Conservation (phyloP, 2,113 vertebrate species). For the Chrysochloris asiatica region DNA sequence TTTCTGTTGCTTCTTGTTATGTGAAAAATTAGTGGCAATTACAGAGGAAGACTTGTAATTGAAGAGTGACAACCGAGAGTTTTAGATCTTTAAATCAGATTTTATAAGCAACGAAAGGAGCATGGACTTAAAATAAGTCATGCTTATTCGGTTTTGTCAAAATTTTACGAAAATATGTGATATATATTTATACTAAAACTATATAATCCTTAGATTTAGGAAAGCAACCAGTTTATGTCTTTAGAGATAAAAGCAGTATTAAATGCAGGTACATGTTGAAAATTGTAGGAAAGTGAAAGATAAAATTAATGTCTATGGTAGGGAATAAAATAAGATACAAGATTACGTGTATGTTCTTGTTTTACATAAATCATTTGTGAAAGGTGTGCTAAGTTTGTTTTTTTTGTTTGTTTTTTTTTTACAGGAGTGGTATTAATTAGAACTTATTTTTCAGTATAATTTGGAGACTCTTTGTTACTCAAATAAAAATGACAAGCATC, state of each 20-base stretch:
- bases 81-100: constrained; percentile 79
- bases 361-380: constrained; percentile 76
- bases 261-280: constrained; percentile 75
- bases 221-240: constrained; percentile 75
- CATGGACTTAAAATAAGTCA: constrained; percentile 80
- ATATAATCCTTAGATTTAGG: constrained; percentile 79
- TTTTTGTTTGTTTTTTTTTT: too few species aligned
- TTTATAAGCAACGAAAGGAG: constrained; percentile 79
- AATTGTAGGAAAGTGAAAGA: constrained; percentile 76
- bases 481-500: constrained; percentile 75
- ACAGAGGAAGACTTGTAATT: constrained; percentile 70
- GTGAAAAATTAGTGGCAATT: constrained; percentile 69
- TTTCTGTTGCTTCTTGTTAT: constrained; percentile 75
- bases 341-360: constrained; percentile 80
- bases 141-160: constrained; percentile 82
- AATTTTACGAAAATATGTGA: constrained; percentile 81
- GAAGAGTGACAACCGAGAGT: constrained; percentile 70
- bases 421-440: constrained; percentile 69
- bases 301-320: constrained; percentile 73
- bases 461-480: constrained; percentile 75
- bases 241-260: constrained; percentile 78
- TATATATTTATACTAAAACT: constrained; percentile 83
- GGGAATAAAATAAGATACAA: constrained; percentile 81
- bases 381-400: constrained; percentile 67
- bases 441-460: constrained; percentile 75